These are phyloP conservation scores for Argyra leucocephala DNA, from an alignment of 2,888 invertebrate genomes.

Conservation along the genomic window DNA sequence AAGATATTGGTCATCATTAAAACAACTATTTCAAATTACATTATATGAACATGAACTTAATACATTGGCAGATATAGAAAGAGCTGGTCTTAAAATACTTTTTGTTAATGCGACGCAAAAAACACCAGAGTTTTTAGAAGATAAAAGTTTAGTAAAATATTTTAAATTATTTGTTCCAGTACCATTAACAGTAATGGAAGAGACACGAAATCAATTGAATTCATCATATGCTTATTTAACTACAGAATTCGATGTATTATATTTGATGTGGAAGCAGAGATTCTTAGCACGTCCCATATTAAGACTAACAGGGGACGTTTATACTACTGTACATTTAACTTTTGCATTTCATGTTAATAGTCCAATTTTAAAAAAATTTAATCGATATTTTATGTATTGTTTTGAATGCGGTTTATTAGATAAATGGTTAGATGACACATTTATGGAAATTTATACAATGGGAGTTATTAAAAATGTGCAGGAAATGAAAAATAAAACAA, in stretches of 20 bases:
- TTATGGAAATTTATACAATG: not conserved
- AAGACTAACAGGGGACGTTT: not conserved
- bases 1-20: not conserved
- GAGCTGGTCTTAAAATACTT: not conserved
- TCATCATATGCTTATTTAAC: not conserved
- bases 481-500: too few relatives aligned
- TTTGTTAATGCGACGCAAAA: not conserved
- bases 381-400: not conserved
- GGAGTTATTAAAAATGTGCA: not conserved
- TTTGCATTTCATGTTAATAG: not conserved
- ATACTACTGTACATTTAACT: not conserved
- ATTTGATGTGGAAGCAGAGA: not conserved
- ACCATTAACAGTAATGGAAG: not conserved
- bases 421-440: not conserved
- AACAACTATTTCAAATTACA: not conserved
- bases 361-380: not conserved
- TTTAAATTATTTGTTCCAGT: not conserved
- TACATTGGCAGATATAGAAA: not conserved
- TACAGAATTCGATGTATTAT: not conserved
- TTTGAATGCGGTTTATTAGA: not conserved
- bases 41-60: not conserved
- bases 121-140: too few relatives aligned
- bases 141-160: too few relatives aligned
- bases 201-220: not conserved
- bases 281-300: not conserved